A percentile compares a stretch with the other conserved stretches of the same genome.
Evolutionary conservation across 2,797 vertebrate genomes (phyloP).

Genomic region (Poeciliopsis turneri): DNA sequence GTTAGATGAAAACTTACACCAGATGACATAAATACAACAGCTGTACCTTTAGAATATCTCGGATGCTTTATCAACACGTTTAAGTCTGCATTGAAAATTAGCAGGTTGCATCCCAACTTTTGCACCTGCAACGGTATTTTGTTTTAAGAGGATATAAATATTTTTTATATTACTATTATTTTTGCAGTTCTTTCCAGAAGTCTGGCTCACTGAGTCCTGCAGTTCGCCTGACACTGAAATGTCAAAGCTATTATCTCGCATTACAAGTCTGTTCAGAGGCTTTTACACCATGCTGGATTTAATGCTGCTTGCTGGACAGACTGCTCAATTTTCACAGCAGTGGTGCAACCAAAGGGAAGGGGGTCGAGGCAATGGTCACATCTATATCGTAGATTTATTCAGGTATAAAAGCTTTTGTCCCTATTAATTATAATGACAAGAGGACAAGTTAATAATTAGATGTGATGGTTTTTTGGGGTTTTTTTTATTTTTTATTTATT

Average conservation of each 20-base stretch:
- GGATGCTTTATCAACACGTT: not conserved
- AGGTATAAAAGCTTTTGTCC: not conserved
- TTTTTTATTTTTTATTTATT: not conserved
- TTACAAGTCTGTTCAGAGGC: constrained; percentile 63
- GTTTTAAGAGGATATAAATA: not conserved
- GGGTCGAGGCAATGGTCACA: not conserved
- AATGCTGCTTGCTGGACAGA: constrained; percentile 39
- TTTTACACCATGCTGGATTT: constrained; percentile 51
- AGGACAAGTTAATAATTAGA: not conserved
- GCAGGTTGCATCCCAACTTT: not conserved
- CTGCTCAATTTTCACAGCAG: constrained; percentile 34
- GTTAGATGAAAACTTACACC: not conserved
- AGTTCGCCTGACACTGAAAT: constrained; percentile 64
- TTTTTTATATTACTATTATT: not conserved
- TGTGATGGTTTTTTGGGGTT: not conserved
- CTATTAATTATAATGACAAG: not conserved
- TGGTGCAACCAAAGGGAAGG: not conserved
- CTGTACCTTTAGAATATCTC: constrained; percentile 15
- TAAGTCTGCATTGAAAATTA: not conserved
- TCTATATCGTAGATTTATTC: not conserved
- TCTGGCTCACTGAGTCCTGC: constrained; percentile 26
- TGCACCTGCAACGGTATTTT: not conserved
- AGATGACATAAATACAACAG: constrained; percentile 26
- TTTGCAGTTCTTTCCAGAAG: constrained; percentile 35
- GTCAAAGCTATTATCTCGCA: constrained; percentile 71